A percentile compares a stretch with the other conserved stretches of the same genome.
Evolutionary conservation across 2,888 invertebrate genomes (phyloP).

Genomic region (Teinopalpus imperialis): DNA sequence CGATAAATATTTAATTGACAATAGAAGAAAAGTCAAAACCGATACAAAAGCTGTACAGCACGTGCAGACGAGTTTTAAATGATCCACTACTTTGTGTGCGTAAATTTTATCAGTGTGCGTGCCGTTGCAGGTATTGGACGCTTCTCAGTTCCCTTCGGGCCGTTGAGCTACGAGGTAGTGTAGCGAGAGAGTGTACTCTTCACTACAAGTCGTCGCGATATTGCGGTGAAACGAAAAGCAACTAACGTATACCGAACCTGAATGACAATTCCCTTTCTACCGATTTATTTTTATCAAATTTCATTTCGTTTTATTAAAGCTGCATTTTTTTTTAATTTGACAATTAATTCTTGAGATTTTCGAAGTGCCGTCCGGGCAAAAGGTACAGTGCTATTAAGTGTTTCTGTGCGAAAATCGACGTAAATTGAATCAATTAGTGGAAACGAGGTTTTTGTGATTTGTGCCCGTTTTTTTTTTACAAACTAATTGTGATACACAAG

Average conservation of each 20-base stretch:
- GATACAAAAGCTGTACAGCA: constrained; percentile 32
- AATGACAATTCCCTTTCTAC: no score
- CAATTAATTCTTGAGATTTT: neutral
- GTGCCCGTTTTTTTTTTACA: constrained; percentile 2
- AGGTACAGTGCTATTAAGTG: constrained; percentile 3
- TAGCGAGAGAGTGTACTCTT: constrained; percentile 19
- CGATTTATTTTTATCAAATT: neutral
- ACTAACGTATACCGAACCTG: neutral
- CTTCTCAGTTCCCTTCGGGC: constrained; percentile 70
- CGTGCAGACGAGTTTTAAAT: constrained; percentile 71
- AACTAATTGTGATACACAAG: constrained; percentile 5
- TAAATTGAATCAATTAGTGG: constrained; percentile 19
- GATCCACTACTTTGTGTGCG: constrained; percentile 54
- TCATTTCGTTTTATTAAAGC: neutral
- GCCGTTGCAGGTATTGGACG: constrained; percentile 72
- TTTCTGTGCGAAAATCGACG: constrained; percentile 8
- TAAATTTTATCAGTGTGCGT: constrained; percentile 64
- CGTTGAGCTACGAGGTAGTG: constrained; percentile 43
- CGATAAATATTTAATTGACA: no score
- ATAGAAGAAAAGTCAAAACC: no score
- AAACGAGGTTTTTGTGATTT: constrained; percentile 18
- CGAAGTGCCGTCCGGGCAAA: constrained; percentile 2
- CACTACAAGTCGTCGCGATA: constrained; percentile 18
- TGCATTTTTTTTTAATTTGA: neutral
- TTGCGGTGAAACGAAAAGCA: constrained; percentile 19